Evolutionary conservation across 2,888 invertebrate genomes (phyloP).

Genomic region (Xestia rhomboidea): DNA sequence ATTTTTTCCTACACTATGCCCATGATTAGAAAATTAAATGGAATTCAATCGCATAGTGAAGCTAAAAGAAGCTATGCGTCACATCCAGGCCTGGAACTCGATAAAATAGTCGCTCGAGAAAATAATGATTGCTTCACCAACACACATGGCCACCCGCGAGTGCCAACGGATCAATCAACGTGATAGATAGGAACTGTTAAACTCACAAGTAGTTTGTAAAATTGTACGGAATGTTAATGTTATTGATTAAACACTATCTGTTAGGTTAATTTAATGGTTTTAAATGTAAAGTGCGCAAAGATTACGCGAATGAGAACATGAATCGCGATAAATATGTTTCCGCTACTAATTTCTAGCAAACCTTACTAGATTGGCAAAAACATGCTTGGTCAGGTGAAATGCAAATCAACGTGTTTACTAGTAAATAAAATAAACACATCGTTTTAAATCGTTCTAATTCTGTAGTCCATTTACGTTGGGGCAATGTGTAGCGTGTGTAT

Average conservation of each 20-base stretch:
- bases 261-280: constrained; percentile 14
- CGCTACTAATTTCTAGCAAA: not conserved
- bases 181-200: constrained; percentile 42
- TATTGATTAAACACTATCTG: constrained; percentile 26
- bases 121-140: constrained; percentile 66
- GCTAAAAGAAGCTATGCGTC: constrained; percentile 69
- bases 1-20: too few relatives aligned
- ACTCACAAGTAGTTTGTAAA: constrained; percentile 31
- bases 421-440: constrained; percentile 71
- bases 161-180: constrained; percentile 59
- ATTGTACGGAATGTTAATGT: constrained; percentile 10
- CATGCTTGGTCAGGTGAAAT: constrained; percentile 2
- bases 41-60: constrained; percentile 28
- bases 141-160: constrained; percentile 62
- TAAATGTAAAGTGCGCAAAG: constrained; percentile 7
- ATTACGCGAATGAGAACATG: not conserved
- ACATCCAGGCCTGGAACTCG: constrained; percentile 57
- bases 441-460: constrained; percentile 79
- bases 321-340: not conserved
- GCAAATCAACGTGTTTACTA: constrained; percentile 42
- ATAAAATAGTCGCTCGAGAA: constrained; percentile 65
- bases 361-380: not conserved
- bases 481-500: constrained; percentile 62
- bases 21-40: constrained; percentile 36
- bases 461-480: constrained; percentile 73